These are phyloP conservation scores for Sitophilus oryzae DNA, from an alignment of 1,140 invertebrate genomes.

Conservation along the genomic window DNA sequence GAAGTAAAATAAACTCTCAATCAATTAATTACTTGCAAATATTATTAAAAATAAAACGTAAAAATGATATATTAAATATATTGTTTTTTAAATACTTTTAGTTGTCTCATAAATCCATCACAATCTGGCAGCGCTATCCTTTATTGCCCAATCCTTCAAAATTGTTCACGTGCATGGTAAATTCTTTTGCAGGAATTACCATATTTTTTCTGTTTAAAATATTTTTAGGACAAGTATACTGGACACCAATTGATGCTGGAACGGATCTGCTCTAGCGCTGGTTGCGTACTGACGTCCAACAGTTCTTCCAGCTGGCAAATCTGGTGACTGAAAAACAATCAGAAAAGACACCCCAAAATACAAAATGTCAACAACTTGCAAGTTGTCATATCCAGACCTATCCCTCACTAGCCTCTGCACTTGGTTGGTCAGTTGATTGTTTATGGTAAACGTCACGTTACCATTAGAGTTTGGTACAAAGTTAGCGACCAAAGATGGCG, in stretches of 20 bases:
- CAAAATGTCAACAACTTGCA: too few relatives aligned
- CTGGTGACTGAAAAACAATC: conserved; percentile 75
- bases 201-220: not conserved
- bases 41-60: too few relatives aligned
- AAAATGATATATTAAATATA: too few relatives aligned
- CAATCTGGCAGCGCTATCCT: too few relatives aligned
- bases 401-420: conserved; percentile 62
- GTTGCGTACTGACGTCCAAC: conserved; percentile 59
- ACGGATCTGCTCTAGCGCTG: conserved; percentile 58
- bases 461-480: conserved; percentile 71
- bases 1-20: too few relatives aligned
- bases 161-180: too few relatives aligned
- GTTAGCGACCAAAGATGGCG: conserved; percentile 58
- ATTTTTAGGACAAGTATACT: conserved; percentile 78
- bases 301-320: conserved; percentile 76
- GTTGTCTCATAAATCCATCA: too few relatives aligned
- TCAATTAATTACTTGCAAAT: too few relatives aligned
- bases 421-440: conserved; percentile 71
- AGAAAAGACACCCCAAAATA: too few relatives aligned
- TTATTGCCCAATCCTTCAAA: too few relatives aligned
- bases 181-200: too few relatives aligned
- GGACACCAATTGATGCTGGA: conserved; percentile 82
- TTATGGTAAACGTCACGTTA: conserved; percentile 84
- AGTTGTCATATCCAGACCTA: conserved; percentile 60
- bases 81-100: too few relatives aligned